Evolutionary conservation across 92 coral and sea anemone species (phyloP).

Genomic region (Chrysogorgia sp.): DNA sequence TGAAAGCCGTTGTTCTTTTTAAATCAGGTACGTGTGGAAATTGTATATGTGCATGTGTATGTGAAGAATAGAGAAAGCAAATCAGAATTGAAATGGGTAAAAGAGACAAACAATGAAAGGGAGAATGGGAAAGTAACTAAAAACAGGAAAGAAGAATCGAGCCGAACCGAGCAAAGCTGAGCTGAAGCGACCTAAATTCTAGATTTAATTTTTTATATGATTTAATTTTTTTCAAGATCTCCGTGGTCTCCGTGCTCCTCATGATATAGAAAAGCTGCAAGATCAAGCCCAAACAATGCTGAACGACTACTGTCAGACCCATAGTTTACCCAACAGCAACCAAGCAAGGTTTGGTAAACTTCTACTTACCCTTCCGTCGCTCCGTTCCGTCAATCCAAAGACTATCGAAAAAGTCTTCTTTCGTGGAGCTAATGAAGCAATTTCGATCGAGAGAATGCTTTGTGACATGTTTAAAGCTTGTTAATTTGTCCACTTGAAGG

Average conservation of each 20-base stretch:
- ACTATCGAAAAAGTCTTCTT: slow-evolving; percentile 95
- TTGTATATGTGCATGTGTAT: background rate
- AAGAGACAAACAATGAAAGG: background rate
- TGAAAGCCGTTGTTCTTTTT: slow-evolving; percentile 90
- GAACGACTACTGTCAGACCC: slow-evolving; percentile 91
- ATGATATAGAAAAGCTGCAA: slow-evolving; percentile 86
- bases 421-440: slow-evolving; percentile 85
- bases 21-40: slow-evolving; percentile 74
- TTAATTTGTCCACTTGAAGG: slow-evolving; percentile 2
- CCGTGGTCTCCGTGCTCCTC: slow-evolving; percentile 97
- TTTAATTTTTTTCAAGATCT: slow-evolving; percentile 62
- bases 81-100: no score
- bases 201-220: background rate
- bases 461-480: slow-evolving; percentile 97
- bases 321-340: slow-evolving; percentile 67
- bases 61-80: background rate
- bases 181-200: background rate
- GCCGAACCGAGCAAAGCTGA: background rate
- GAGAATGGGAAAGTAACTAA: background rate
- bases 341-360: slow-evolving; percentile 97
- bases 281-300: slow-evolving; percentile 98
- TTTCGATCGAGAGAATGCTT: slow-evolving; percentile 95
- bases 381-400: slow-evolving; percentile 90
- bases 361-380: slow-evolving; percentile 83
- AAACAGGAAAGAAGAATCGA: background rate